Base-by-base conservation (phyloP, 1,140 invertebrate species). In the Bombus waltoni region DNA sequence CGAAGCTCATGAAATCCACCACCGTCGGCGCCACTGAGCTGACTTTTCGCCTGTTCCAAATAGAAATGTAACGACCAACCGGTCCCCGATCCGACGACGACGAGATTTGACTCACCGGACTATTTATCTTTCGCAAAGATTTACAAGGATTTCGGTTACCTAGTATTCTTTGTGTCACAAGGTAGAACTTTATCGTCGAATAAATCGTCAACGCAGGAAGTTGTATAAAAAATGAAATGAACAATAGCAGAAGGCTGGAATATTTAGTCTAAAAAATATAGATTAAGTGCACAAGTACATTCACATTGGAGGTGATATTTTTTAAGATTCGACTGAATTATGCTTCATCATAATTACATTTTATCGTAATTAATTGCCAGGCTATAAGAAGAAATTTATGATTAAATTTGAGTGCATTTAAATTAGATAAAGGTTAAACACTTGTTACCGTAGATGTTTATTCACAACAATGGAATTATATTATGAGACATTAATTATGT, bases 1-100 rank as follows among this genome's bases (percentile, higher is more conserved):
- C 28, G 65, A 62, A 90, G 73, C 87, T 72, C 8, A 13, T 71
- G 35, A 81, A 86, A 90, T 84, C 77, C 80, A 74, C 86, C 87
- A 81, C 81, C 75, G 88, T 81, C 80, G 91, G 91, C 89, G 90
- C 89, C 88, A 90, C 91, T 77, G 77, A 72, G 80, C 73, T 25
- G 40, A 32, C 76, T 68, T 59, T 44, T 74, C 35, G 11, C 44
- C 62, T n/a, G 11, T 84, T 62, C 53, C 4, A 85, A 85, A 79
- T 68, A 25, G 25, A 59, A 66, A 38, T 13, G 42, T 66, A 76
- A 76, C 32, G 68, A 76, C 40, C 81, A 76, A 65, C 44, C 35
- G 71, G 15, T 1, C 53, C 35, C 66, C 35, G 13, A 47, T 40
- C 66, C 32, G 10, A 10, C 35, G 38, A 38, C 62, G 47, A 65